Percentiles rank a stretch among this genome's conserved stretches.
phyloP scores from a whole-genome alignment of 1,140 invertebrate genomes.

The Drosophila ambigua region DNA sequence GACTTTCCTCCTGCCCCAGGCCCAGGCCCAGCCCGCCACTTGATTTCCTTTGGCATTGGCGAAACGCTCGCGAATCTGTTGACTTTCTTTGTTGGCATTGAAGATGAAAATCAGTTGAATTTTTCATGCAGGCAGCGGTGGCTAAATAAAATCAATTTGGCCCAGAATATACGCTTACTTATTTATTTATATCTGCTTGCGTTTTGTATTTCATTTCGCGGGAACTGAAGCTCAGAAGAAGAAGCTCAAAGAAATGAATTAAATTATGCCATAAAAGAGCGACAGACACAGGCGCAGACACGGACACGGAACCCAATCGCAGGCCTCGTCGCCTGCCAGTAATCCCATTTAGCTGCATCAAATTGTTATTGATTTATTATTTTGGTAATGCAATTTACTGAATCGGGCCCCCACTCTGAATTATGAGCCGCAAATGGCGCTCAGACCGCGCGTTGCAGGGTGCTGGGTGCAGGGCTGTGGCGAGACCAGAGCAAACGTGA shows the following conservation, averaged over 20 bases:
- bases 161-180: constrained; percentile 36
- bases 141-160: constrained; percentile 64
- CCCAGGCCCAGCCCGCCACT: not conserved
- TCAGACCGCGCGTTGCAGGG: constrained; percentile 17
- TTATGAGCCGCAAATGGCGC: constrained; percentile 48
- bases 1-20: too few species aligned
- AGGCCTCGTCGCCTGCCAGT: constrained; percentile 53
- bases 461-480: too few species aligned
- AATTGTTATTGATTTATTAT: constrained; percentile 79
- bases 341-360: constrained; percentile 71
- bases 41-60: constrained; percentile 35
- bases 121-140: constrained; percentile 46
- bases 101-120: constrained; percentile 58
- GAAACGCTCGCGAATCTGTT: constrained; percentile 2
- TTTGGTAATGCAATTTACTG: constrained; percentile 76
- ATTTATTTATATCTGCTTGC: constrained; percentile 23
- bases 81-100: constrained; percentile 40
- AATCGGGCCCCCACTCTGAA: constrained; percentile 11
- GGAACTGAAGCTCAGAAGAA: too few species aligned
- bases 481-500: constrained; percentile 46
- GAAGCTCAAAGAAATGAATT: constrained; percentile 70
- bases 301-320: not conserved
- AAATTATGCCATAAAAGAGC: constrained; percentile 71
- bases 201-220: constrained; percentile 10
- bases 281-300: constrained; percentile 28